Evolutionary conservation across 2,888 invertebrate species (phyloP), one percentile per base, ranked within the genome.

Genomic region (Dendrolimus pini): DNA sequence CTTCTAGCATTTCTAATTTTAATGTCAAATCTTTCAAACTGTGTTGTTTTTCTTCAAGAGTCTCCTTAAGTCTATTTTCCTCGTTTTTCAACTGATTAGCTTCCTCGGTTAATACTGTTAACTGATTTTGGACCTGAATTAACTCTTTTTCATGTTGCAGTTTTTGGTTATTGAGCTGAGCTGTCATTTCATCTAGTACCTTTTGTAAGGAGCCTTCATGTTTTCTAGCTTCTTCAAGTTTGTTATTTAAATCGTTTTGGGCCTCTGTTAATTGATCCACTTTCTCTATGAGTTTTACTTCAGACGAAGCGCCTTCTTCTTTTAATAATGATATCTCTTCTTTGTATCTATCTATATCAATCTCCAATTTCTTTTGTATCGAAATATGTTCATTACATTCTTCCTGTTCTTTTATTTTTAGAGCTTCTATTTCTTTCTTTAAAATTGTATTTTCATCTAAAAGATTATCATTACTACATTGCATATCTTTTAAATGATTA

Each of bases 151-250:
- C 85, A 64, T 85, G 77, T 58, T 85, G 82, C 56, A 68, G 70
- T 66, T 89, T 88, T 64, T 83, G 85, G 58, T 77, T 81, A 66
- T 86, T 86, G 57, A 91, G 71, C 69, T 92, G 91, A 54, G 83
- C 69, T 54, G 85, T 82, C 72, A 89, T 83, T 65, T 89, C 85
- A 61, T 88, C 77, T 59, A 91, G 72, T 63, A 87, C 76, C 67
- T 87, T 89, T 72, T 91, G 87, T 56, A 92, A 72, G 0, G 83
- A 88, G 65, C 89, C 87, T 75, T 92, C 90, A 58, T 91, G 83
- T 70, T 83, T 84, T 62, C 82, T 81, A 56, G 92, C 89, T 72
- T 88, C 85, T 71, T 91, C 91, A 30, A 87, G 67, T 74, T 91
- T 86, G 61, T 89, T 85, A 67, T 85, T 85, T 52, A 92, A 76